phyloP scores from a whole-genome alignment of 2,797 vertebrate genomes.

The Sebastes elongatus region DNA sequence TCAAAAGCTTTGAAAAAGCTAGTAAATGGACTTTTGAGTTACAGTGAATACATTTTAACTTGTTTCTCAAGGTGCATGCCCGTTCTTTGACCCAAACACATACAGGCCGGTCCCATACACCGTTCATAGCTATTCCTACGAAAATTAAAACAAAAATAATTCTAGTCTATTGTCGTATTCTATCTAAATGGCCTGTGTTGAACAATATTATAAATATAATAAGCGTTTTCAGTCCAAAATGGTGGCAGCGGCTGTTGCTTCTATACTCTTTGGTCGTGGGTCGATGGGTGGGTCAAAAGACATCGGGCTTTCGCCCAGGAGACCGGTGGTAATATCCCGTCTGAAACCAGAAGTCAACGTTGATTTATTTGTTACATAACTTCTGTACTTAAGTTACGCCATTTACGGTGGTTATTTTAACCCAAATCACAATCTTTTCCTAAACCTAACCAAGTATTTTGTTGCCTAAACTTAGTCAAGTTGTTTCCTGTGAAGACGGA shows the following conservation, averaged over 20 bases:
- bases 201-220: not conserved
- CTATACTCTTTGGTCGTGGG: not conserved
- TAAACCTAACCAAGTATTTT: not conserved
- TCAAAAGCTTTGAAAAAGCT: not conserved
- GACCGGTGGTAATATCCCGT: no score
- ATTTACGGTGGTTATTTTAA: not conserved
- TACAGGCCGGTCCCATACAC: not conserved
- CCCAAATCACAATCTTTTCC: not conserved
- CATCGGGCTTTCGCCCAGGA: no score
- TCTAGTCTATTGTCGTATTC: no score
- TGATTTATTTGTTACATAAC: not conserved
- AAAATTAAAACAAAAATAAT: no score
- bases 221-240: not conserved
- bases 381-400: not conserved
- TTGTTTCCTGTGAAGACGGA: not conserved
- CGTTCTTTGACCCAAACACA: constrained; percentile 17
- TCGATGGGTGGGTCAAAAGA: no score
- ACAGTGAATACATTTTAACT: not conserved
- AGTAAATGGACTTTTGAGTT: not conserved
- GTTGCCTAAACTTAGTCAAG: not conserved
- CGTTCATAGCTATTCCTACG: no score
- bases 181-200: not conserved
- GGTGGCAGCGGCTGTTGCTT: not conserved
- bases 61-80: not conserved
- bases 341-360: no score